These are phyloP conservation scores for Platichthys stellatus DNA, from an alignment of 2,113 vertebrate genomes.

Conservation along the genomic window DNA sequence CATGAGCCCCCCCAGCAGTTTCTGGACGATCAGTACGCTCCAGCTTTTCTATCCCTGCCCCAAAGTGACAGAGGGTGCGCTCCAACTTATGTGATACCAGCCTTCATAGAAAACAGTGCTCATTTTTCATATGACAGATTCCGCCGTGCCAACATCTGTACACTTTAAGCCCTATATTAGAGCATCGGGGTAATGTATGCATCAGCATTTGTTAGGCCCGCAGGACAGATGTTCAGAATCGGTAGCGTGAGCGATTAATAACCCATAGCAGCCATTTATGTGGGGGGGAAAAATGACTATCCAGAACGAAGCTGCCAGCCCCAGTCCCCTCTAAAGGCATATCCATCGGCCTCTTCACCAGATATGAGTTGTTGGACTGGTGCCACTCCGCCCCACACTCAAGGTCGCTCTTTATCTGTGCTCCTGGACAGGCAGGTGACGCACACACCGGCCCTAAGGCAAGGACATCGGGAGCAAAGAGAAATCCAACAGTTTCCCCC, in stretches of 20 bases:
- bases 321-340: slow-evolving; percentile 15
- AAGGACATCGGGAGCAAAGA: slow-evolving; percentile 28
- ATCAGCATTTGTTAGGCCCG: slow-evolving; percentile 11
- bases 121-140: slow-evolving; percentile 37
- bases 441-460: slow-evolving; percentile 46
- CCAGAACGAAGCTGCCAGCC: slow-evolving; percentile 9
- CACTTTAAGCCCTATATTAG: slow-evolving; percentile 39
- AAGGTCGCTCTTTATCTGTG: slow-evolving; percentile 43
- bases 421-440: slow-evolving; percentile 44
- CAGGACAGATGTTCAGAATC: slow-evolving; percentile 38
- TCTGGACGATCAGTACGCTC: slow-evolving; percentile 50
- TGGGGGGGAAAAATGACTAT: slow-evolving; percentile 3
- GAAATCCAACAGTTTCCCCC: slow-evolving; percentile 11
- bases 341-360: slow-evolving; percentile 28
- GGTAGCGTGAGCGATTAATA: slow-evolving; percentile 52
- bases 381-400: slow-evolving; percentile 15
- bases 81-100: slow-evolving; percentile 27
- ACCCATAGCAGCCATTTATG: slow-evolving; percentile 12
- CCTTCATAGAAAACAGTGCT: slow-evolving; percentile 30
- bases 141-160: slow-evolving; percentile 19
- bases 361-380: slow-evolving; percentile 46
- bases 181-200: slow-evolving; percentile 31
- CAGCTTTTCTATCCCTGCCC: slow-evolving; percentile 25
- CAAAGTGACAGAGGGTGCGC: slow-evolving; percentile 34
- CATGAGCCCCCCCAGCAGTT: slow-evolving; percentile 36